Base-by-base conservation (phyloP, 2,113 vertebrate species). In the Hepsetus odoe region DNA sequence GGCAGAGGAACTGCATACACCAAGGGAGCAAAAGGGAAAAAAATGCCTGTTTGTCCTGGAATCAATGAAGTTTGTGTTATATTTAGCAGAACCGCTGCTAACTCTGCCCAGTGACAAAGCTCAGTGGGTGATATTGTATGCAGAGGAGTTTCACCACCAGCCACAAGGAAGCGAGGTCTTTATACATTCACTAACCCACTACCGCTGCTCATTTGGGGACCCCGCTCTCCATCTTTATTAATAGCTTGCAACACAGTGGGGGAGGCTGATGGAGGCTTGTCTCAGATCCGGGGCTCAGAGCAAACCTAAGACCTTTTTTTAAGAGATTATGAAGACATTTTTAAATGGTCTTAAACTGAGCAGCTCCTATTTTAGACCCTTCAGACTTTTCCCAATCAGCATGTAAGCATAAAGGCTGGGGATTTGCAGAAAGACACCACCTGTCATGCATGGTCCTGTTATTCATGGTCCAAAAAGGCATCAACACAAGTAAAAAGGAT, bases 1-100 rank as follows among this genome's bases (percentile, higher is more conserved):
- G 77, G 73, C 84, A 28, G 61, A 77, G 46, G 80, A 77, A 84
- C 78, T 74, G 56, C 77, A 67, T 80, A 55, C 67, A 76, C 77
- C 72, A 58, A 79, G 32, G 20, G 59, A 44, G 49, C 49, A 76
- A 70, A 49, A 67, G 16, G 35, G 40, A 66, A 80, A 73, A 33
- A n/a, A 8, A 0, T 32, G 24, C 46, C 46, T 76, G 49, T 64
- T 62, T 79, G 26, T 55, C 56, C 4, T 75, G 66, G 59, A 69
- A 81, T 46, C 72, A 32, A 79, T 71, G 26, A 74, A 56, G 64
- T 67, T 77, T 2, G 61, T 61, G 66, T 72, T 76, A 83, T 76
- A 80, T 76, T 66, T 80, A 83, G 76, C 72, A 56, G 58, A 79
- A 32, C 65, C 16, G 8, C 46, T 24, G 51, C 28, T 46, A 35